Conservation (phyloP, 2,888 invertebrate species). For the Phyto melanocephala region DNA sequence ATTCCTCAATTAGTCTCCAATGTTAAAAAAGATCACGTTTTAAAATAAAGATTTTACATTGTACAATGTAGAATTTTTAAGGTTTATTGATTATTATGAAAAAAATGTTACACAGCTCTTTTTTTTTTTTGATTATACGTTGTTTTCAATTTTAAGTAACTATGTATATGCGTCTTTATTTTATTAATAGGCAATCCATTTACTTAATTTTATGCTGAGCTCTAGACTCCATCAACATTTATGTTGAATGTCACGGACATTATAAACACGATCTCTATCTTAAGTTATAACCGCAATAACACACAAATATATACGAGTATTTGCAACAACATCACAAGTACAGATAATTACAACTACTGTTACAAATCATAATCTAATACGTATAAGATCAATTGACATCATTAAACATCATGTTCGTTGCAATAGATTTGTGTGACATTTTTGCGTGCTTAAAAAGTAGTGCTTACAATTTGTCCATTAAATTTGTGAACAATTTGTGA, state of each 20-base stretch:
- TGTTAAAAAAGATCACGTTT: no score
- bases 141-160: no score
- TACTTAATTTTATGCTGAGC: slow-evolving; percentile 11
- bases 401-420: neutral
- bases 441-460: neutral
- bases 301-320: neutral
- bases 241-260: slow-evolving; percentile 67
- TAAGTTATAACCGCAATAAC: neutral
- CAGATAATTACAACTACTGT: neutral
- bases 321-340: neutral
- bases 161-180: neutral
- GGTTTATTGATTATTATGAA: no score
- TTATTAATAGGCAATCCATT: slow-evolving; percentile 24
- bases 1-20: no score
- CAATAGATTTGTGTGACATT: neutral
- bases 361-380: slow-evolving; percentile 27
- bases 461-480: slow-evolving; percentile 48
- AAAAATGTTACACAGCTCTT: no score
- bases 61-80: no score
- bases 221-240: slow-evolving; percentile 37
- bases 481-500: slow-evolving; percentile 35
- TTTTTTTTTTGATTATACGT: neutral
- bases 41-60: no score
- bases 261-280: slow-evolving; percentile 41
- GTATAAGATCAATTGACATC: slow-evolving; percentile 6